Conservation (phyloP, 2,797 vertebrate genomes). For the Typhlichthys subterraneus region DNA sequence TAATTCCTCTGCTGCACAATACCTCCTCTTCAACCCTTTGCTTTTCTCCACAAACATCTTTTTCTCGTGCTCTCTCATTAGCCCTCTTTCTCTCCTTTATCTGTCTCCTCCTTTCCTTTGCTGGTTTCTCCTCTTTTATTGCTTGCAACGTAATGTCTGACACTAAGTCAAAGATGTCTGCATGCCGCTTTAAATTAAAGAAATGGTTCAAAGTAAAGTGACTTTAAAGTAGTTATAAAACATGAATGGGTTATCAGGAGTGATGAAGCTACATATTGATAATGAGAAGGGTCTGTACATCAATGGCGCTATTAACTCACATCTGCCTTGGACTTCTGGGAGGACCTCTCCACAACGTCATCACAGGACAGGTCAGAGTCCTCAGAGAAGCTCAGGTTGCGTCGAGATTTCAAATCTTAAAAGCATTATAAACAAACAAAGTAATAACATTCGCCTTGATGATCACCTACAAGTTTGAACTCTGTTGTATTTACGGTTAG, state of each 20-base stretch:
- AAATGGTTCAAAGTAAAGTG: conserved; percentile 31
- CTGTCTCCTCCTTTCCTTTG: conserved; percentile 65
- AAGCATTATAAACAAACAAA: background rate
- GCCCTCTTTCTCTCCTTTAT: conserved; percentile 61
- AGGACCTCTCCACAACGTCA: conserved; percentile 89
- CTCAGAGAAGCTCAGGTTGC: conserved; percentile 93
- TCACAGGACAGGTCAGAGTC: conserved; percentile 98
- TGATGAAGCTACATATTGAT: background rate
- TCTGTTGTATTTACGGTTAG: no score
- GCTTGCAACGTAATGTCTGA: conserved; percentile 74
- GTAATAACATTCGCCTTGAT: background rate
- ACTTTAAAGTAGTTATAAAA: conserved; percentile 13
- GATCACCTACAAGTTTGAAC: no score
- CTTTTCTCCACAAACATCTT: conserved; percentile 53
- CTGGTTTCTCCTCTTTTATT: conserved; percentile 69
- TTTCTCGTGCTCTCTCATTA: conserved; percentile 55
- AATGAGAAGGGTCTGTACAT: background rate
- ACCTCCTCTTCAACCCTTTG: conserved; percentile 72
- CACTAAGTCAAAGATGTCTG: conserved; percentile 82
- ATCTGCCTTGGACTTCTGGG: conserved; percentile 93
- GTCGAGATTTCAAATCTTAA: conserved; percentile 86
- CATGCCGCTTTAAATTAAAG: conserved; percentile 60
- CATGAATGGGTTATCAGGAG: conserved; percentile 10
- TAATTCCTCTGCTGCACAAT: conserved; percentile 48
- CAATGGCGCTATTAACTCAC: conserved; percentile 71